Percentiles rank a stretch among this genome's conserved stretches.
These are phyloP conservation scores for Drosophila willistoni DNA, from an alignment of 1,140 invertebrate genomes.

Conservation along the genomic window DNA sequence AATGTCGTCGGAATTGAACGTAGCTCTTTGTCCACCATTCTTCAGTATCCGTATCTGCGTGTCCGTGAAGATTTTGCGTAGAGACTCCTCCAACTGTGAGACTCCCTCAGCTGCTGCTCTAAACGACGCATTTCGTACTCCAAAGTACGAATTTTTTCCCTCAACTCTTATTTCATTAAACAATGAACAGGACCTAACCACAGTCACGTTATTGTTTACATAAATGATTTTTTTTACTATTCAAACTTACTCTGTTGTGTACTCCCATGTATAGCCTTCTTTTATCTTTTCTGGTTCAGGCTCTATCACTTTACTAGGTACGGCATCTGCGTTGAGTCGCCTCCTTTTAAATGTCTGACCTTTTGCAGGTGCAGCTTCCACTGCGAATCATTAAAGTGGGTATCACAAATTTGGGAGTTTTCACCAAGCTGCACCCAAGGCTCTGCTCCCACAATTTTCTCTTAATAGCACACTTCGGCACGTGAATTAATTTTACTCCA, in stretches of 20 bases:
- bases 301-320: conserved; percentile 15
- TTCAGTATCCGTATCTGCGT: too few species aligned
- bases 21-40: too few species aligned
- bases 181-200: neutral
- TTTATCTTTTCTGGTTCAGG: conserved; percentile 15
- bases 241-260: neutral
- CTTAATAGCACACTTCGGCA: conserved; percentile 19
- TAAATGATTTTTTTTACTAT: neutral
- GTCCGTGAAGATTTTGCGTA: too few species aligned
- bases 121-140: too few species aligned
- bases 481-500: conserved; percentile 5
- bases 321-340: neutral
- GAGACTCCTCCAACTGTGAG: too few species aligned
- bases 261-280: conserved; percentile 8
- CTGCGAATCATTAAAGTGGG: too few species aligned
- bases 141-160: too few species aligned
- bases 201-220: conserved; percentile 1
- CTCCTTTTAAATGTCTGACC: neutral
- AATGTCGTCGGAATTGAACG: too few species aligned
- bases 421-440: too few species aligned
- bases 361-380: neutral
- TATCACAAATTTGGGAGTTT: conserved; percentile 12
- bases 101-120: too few species aligned
- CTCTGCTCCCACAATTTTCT: conserved; percentile 24
- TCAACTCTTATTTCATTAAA: conserved; percentile 2